phyloP scores from a whole-genome alignment of 2,113 vertebrate genomes.

The Spea multiplicata region DNA sequence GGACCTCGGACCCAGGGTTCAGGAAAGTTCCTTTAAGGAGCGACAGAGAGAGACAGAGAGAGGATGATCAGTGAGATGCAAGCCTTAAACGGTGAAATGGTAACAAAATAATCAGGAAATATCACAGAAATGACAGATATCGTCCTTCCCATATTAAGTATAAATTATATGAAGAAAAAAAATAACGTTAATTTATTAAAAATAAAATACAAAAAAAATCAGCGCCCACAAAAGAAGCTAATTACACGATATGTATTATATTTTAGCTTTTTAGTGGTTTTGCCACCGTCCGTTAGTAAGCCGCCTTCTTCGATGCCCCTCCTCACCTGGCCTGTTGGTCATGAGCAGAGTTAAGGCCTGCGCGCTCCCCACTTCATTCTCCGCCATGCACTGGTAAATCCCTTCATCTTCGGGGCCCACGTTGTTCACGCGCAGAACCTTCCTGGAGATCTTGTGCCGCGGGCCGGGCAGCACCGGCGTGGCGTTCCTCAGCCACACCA shows the following conservation, averaged over 20 bases:
- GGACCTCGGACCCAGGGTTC: conserved; percentile 4
- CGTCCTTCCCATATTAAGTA: too few relatives aligned
- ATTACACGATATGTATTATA: too few relatives aligned
- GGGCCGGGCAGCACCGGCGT: conserved; percentile 71
- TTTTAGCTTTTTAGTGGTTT: too few relatives aligned
- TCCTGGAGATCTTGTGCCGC: conserved; percentile 73
- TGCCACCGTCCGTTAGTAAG: too few relatives aligned
- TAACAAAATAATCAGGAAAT: not conserved
- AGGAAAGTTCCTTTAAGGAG: conserved; percentile 57
- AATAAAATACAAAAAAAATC: not conserved
- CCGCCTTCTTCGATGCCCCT: not conserved
- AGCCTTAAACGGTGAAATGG: too few relatives aligned
- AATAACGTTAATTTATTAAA: too few relatives aligned
- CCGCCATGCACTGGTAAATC: conserved; percentile 95
- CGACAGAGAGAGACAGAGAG: too few relatives aligned
- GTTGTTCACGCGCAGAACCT: conserved; percentile 69
- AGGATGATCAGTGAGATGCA: not conserved
- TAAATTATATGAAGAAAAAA: too few relatives aligned
- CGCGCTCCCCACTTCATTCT: conserved; percentile 89
- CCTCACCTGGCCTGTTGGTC: conserved; percentile 72
- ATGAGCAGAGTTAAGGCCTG: conserved; percentile 84
- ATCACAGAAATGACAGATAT: too few relatives aligned
- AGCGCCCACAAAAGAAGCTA: too few relatives aligned
- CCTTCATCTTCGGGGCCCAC: conserved; percentile 87
- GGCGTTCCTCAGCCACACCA: conserved; percentile 88